A percentile compares a stretch with the other conserved stretches of the same genome.
phyloP scores from a whole-genome alignment of 1,140 invertebrate species.

The Ceratosolen fusciceps region DNA sequence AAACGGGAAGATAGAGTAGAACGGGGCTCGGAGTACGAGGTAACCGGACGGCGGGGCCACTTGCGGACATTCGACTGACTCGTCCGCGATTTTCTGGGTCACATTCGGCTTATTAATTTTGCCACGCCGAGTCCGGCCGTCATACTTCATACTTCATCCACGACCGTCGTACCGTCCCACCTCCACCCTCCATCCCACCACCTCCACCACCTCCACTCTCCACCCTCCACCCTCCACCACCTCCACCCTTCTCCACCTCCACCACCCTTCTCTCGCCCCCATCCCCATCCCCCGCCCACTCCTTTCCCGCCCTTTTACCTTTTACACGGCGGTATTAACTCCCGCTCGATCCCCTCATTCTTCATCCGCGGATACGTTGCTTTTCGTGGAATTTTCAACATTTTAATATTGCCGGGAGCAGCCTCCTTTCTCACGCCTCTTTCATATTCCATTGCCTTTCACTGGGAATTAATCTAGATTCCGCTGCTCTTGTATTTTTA shows the following conservation, averaged over 20 bases:
- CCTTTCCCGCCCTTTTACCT: neutral
- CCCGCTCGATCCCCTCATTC: neutral
- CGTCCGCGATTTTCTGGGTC: constrained; percentile 44
- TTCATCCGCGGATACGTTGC: constrained; percentile 33
- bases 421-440: neutral
- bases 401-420: constrained; percentile 17
- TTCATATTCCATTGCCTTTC: neutral
- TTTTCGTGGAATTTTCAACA: constrained; percentile 25
- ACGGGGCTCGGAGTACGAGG: neutral
- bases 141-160: too few relatives aligned
- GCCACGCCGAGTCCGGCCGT: neutral
- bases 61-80: neutral
- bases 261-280: neutral
- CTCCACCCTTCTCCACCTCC: neutral
- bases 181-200: neutral
- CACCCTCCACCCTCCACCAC: constrained; percentile 1
- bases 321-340: constrained; percentile 18
- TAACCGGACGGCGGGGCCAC: constrained; percentile 1
- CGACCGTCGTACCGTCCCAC: neutral
- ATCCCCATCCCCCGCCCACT: neutral
- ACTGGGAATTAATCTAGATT: neutral
- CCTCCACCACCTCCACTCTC: neutral
- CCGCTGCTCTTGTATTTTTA: neutral
- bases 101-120: constrained; percentile 48
- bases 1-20: constrained; percentile 34